Evolutionary conservation across 2,113 vertebrate genomes (phyloP), one percentile per base, ranked within the genome.

Genomic region (Speoplatyrhinus poulsoni): DNA sequence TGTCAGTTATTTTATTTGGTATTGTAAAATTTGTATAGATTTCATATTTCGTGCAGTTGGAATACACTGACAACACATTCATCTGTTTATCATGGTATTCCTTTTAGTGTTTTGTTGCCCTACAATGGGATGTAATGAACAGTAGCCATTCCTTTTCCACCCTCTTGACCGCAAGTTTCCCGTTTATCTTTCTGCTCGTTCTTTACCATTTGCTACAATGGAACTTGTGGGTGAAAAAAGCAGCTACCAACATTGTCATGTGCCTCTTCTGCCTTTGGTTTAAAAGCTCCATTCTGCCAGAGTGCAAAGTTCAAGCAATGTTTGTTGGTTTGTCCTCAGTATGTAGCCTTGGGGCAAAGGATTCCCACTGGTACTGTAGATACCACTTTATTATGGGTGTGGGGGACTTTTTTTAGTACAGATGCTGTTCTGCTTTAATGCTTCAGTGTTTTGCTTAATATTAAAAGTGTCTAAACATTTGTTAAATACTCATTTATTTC

Each of bases 41-140:
- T 97, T 98, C 94, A 94, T 96, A 96, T 86, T 91, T 94, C 94
- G 90, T 95, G 94, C 92, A 93, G 93, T 94, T 95, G 93, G 91
- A 95, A 94, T 92, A 94, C 93, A 94, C 94, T 79, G 78, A 85
- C 75, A 85, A 83, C 79, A 83, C 69, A 65, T 73, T 77, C 55
- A 68, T 75, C 57, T n/a, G 7, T 86, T 60, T 63, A 54, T 76
- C 46, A 75, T 47, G 46, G 82, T 88, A 76, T 79, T 81, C 60
- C 75, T 70, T 1, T 74, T 83, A 54, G 62, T 76, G 71, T 81
- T 84, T 80, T 68, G 71, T 79, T 75, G 75, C 62, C 74, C 68
- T 60, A 65, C 82, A 72, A 65, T 66, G 76, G 78, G 76, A 69
- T 67, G 60, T 68, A 49, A 49, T 62, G 58, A 70, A 74, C 61